Conservation (phyloP, 2,113 vertebrate species). For the Dipodomys spectabilis region DNA sequence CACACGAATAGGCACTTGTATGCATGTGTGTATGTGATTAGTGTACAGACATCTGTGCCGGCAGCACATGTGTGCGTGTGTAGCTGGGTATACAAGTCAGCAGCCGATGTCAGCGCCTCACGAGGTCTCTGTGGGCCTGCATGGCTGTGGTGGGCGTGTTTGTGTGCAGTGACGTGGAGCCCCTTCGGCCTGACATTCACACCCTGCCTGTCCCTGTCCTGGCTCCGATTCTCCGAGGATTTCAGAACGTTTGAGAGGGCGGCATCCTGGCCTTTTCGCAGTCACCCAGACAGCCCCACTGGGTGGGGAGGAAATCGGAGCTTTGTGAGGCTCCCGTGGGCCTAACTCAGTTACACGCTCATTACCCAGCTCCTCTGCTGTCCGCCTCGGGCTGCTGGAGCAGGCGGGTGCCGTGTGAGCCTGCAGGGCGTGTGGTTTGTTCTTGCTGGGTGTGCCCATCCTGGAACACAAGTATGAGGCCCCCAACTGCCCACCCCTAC, state of each 20-base stretch:
- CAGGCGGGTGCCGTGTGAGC: accelerated
- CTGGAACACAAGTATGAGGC: background rate
- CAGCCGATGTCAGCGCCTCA: background rate
- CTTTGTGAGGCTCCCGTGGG: slow-evolving; percentile 77
- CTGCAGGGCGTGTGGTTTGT: background rate
- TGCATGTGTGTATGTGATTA: background rate
- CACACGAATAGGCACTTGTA: background rate
- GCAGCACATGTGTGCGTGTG: background rate
- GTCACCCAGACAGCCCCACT: slow-evolving; percentile 73
- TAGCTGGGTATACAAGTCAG: background rate
- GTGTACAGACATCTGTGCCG: background rate
- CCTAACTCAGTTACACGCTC: slow-evolving; percentile 85
- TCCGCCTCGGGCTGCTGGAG: slow-evolving; percentile 21
- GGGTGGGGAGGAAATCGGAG: slow-evolving; percentile 81
- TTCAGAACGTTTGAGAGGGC: slow-evolving; percentile 58
- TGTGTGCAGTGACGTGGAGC: background rate
- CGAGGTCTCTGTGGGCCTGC: background rate
- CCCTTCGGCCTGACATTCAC: background rate
- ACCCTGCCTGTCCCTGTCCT: background rate
- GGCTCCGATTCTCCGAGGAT: slow-evolving; percentile 49
- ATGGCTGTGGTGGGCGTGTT: background rate
- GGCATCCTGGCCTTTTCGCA: slow-evolving; percentile 60
- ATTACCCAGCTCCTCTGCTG: slow-evolving; percentile 77
- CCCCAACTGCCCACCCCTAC: background rate
- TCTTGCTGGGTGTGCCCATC: background rate